Base-by-base conservation (phyloP, 2,797 vertebrate species). In the Coranthus polyacanthus region DNA sequence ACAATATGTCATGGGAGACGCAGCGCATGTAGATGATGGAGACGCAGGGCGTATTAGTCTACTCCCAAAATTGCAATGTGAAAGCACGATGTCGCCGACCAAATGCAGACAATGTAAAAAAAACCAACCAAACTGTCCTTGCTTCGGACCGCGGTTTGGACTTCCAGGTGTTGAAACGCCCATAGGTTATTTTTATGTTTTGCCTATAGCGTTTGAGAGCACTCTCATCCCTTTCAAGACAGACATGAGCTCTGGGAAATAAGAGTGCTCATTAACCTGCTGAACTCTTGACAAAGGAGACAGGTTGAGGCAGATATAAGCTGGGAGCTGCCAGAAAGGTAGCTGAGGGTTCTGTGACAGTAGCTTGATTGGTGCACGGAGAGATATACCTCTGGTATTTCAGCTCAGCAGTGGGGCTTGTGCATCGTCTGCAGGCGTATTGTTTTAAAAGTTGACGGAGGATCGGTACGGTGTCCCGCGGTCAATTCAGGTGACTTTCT, bases 201-300 rank as follows among this genome's bases (percentile, higher is more conserved):
- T 26, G 24, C 24, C 24, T 26, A 3, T 6, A 26, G 24, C 24
- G 24, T 15, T 38, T 13, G 9, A 6, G 12, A 36, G 34, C 9
- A 32, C 51, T 65, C 44, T 51, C 50, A 15, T 51, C 58, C 38
- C 45, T 5, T 72, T 24, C 24, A 37, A 22, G 38, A 47, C 38
- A 44, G 45, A 36, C 65, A 68, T 29, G 77, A 68, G 60, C n/a
- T 2, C 44, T 38, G 75, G 68, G 71, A 81, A 81, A 67, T 75
- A 75, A 72, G 67, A 61, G 64, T 17, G 83, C 80, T 88, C 82
- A 89, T 90, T 89, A 89, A 88, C 86, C 85, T 70, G 78, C 74
- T 80, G 83, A 89, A 83, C 86, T 68, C 72, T 68, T 59, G 69
- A 88, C 72, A 84, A 85, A 84, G 82, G 72, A 83, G 81, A 86